Conservation (phyloP, 2,888 invertebrate species). For the Xanthia togata region DNA sequence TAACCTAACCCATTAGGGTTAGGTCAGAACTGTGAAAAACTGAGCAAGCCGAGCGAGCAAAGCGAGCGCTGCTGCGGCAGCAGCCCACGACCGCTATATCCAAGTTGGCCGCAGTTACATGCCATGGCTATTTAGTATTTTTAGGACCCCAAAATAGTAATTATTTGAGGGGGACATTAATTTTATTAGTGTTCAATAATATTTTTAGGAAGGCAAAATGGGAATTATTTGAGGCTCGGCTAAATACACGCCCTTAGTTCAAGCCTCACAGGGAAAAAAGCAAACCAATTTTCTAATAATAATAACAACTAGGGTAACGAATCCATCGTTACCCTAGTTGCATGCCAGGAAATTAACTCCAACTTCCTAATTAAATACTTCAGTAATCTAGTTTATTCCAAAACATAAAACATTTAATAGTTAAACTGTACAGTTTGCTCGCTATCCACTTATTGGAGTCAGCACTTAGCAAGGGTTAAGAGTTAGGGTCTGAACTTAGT, state of each 20-base stretch:
- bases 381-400: slow-evolving; percentile 30
- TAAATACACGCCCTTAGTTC: not conserved
- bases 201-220: too few species aligned
- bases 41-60: too few species aligned
- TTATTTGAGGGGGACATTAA: too few species aligned
- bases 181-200: too few species aligned
- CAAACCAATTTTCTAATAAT: not conserved
- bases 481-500: slow-evolving; percentile 21
- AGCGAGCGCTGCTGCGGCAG: too few species aligned
- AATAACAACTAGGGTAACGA: not conserved
- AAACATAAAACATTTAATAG: slow-evolving; percentile 35
- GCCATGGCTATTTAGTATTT: not conserved
- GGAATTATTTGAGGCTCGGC: not conserved
- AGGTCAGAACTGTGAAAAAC: not conserved
- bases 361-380: slow-evolving; percentile 9
- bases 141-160: not conserved
- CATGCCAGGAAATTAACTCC: not conserved
- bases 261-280: not conserved
- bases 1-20: too few species aligned
- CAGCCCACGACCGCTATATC: not conserved
- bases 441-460: slow-evolving; percentile 50
- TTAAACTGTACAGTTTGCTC: slow-evolving; percentile 24
- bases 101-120: not conserved
- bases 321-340: too few species aligned
- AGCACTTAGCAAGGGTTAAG: slow-evolving; percentile 58